Evolutionary conservation across 2,888 invertebrate species (phyloP).

Genomic region (Leucoma salicis): DNA sequence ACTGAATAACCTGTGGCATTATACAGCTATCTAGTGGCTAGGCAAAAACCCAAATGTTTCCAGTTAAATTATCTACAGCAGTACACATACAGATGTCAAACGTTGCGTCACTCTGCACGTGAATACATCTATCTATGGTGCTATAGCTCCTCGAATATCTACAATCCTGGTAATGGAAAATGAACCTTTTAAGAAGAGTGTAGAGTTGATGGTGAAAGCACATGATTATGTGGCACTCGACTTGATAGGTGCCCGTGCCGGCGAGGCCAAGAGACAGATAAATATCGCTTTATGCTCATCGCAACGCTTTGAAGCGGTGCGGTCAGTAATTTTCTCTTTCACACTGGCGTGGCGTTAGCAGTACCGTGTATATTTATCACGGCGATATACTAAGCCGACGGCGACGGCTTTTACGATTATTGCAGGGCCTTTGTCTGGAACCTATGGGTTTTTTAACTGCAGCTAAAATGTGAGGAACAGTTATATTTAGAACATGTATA

Average conservation of each 20-base stretch:
- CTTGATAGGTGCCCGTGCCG: slow-evolving; percentile 51
- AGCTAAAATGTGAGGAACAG: background rate
- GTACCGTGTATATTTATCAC: slow-evolving; percentile 36
- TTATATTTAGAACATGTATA: background rate
- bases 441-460: slow-evolving; percentile 2
- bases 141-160: slow-evolving; percentile 30
- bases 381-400: slow-evolving; percentile 36
- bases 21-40: no score
- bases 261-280: slow-evolving; percentile 63
- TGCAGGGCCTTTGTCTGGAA: slow-evolving; percentile 30
- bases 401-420: slow-evolving; percentile 34
- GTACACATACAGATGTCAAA: background rate
- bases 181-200: slow-evolving; percentile 21
- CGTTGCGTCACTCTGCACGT: no score
- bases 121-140: slow-evolving; percentile 46
- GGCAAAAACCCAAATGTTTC: no score
- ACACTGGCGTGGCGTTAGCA: slow-evolving; percentile 25
- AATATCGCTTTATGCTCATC: slow-evolving; percentile 62
- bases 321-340: slow-evolving; percentile 53
- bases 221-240: slow-evolving; percentile 33
- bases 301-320: slow-evolving; percentile 55
- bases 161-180: slow-evolving; percentile 20
- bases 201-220: slow-evolving; percentile 19
- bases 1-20: no score
- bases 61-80: no score